Percentiles rank a stretch among this genome's conserved stretches.
Conservation (phyloP, 2,797 vertebrate species). For the Neopelma chrysocephalum region DNA sequence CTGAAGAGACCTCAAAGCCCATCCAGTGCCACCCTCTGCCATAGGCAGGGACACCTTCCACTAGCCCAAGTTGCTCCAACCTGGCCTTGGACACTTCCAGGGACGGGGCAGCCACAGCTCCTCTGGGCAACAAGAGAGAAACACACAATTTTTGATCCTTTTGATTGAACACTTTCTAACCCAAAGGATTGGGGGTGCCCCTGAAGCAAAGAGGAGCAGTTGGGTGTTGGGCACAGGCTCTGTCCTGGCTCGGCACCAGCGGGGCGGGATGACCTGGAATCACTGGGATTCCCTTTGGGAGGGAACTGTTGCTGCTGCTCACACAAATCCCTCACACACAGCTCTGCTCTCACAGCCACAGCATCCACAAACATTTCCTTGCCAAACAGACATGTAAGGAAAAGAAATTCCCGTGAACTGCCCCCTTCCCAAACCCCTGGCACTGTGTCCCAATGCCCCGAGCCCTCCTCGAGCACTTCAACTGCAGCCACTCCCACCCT, state of each 20-base stretch:
- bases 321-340: rapidly evolving
- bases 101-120: neutral
- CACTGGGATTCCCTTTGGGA: rapidly evolving
- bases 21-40: neutral
- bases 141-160: neutral
- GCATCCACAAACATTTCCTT: neutral
- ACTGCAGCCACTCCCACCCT: neutral
- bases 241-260: neutral
- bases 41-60: neutral
- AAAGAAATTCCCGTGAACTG: rapidly evolving
- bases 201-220: neutral
- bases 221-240: neutral
- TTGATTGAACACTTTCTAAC: rapidly evolving
- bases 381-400: rapidly evolving
- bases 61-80: rapidly evolving
- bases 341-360: neutral
- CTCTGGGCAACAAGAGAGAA: neutral
- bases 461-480: neutral
- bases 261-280: rapidly evolving
- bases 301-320: neutral
- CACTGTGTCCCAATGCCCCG: neutral
- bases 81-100: neutral
- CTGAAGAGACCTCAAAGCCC: neutral
- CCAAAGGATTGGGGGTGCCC: neutral
- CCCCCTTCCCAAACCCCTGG: rapidly evolving